These are phyloP conservation scores for Acrocera orbiculus DNA, from an alignment of 2,888 invertebrate genomes.

Conservation along the genomic window DNA sequence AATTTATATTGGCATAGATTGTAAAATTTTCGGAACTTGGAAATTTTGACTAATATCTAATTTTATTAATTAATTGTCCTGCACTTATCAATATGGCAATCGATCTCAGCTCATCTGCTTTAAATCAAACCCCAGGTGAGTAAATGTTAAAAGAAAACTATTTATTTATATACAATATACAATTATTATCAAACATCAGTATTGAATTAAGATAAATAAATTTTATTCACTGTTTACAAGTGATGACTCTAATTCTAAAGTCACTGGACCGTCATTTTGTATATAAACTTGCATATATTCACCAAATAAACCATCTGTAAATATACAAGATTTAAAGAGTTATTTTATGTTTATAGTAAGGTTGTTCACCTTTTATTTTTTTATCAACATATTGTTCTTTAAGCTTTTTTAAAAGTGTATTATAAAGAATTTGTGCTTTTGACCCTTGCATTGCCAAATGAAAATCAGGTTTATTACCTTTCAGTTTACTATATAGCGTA, in stretches of 20 bases:
- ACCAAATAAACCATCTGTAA: conserved; percentile 69
- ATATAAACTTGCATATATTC: conserved; percentile 75
- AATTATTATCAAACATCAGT: no score
- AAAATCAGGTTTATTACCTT: conserved; percentile 83
- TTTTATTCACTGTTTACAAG: no score
- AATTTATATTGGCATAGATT: no score
- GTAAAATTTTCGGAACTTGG: no score
- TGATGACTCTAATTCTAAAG: conserved; percentile 62
- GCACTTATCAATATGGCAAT: no score
- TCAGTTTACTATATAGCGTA: conserved; percentile 60
- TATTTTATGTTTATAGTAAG: background rate
- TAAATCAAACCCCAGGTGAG: no score
- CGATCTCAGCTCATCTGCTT: no score
- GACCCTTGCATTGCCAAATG: conserved; percentile 70
- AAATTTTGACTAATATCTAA: no score
- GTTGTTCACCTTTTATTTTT: conserved; percentile 62
- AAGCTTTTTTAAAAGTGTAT: conserved; percentile 49
- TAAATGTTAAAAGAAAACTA: no score
- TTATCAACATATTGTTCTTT: conserved; percentile 45
- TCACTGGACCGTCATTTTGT: conserved; percentile 82
- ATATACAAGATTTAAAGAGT: conserved; percentile 15
- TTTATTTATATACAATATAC: no score
- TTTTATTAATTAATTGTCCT: no score
- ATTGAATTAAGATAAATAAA: no score
- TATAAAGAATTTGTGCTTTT: conserved; percentile 57